Conservation (phyloP, 2,888 invertebrate species). For the Volucella bombylans region DNA sequence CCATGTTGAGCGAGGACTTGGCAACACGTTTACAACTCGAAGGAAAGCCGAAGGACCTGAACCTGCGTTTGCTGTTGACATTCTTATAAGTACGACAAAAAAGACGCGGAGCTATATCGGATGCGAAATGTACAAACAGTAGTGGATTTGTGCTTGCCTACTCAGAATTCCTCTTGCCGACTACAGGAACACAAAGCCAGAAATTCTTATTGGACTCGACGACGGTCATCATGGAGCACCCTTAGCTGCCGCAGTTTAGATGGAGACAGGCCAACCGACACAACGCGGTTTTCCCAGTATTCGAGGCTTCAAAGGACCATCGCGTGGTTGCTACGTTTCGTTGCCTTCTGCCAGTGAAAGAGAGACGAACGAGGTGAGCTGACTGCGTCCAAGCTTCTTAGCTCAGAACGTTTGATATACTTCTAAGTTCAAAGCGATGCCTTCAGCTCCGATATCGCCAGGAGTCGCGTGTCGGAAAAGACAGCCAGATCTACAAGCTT, state of each 20-base stretch:
- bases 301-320: constrained; percentile 23
- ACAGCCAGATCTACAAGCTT: no score
- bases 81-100: constrained; percentile 3
- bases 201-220: no score
- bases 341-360: no score
- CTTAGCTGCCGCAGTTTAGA: not conserved
- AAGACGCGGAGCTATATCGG: not conserved
- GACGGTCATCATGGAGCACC: constrained; percentile 19
- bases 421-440: no score
- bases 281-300: constrained; percentile 6
- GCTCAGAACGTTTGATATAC: no score
- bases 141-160: constrained; percentile 1
- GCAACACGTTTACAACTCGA: no score
- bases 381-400: no score
- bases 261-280: constrained; percentile 34
- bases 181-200: constrained; percentile 33
- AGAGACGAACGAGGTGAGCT: no score
- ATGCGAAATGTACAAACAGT: constrained; percentile 14
- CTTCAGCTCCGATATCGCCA: no score
- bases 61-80: constrained; percentile 2
- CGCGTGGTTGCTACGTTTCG: not conserved
- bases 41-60: no score
- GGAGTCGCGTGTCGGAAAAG: no score
- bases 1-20: no score
- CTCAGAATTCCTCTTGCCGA: constrained; percentile 19